Evolutionary conservation across 2,113 vertebrate genomes (phyloP).

Genomic region (Gobius niger): DNA sequence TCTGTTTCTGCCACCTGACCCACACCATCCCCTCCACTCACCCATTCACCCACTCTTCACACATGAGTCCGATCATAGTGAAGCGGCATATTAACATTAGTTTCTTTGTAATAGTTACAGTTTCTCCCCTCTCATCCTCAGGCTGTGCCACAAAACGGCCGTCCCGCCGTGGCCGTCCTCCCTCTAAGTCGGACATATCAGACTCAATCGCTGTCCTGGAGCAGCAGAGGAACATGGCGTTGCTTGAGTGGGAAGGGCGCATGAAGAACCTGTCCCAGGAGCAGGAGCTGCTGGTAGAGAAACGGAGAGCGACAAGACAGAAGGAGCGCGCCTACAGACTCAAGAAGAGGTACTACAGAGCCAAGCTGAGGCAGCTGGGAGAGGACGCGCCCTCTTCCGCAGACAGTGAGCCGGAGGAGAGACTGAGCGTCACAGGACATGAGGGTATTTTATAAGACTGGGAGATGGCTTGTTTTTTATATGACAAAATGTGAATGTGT

Average conservation of each 20-base stretch:
- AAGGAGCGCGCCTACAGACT: conserved; percentile 74
- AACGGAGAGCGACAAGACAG: conserved; percentile 64
- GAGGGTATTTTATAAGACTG: background rate
- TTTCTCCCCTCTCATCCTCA: background rate
- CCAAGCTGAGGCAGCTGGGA: conserved; percentile 72
- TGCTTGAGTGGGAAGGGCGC: conserved; percentile 76
- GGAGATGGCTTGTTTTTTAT: background rate
- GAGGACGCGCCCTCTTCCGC: conserved; percentile 59
- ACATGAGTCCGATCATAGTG: too few relatives aligned
- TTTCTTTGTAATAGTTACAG: too few relatives aligned
- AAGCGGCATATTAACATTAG: too few relatives aligned
- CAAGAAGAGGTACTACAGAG: conserved; percentile 76
- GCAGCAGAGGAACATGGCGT: conserved; percentile 73
- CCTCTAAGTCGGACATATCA: background rate
- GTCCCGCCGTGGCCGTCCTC: background rate
- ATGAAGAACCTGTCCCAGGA: conserved; percentile 76
- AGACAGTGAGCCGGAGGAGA: conserved; percentile 60
- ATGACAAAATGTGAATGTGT: too few relatives aligned
- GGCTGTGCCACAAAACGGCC: background rate
- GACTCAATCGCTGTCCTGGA: conserved; percentile 26
- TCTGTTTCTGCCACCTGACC: too few relatives aligned
- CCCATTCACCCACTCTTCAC: too few relatives aligned
- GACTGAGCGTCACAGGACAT: background rate
- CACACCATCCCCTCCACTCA: too few relatives aligned
- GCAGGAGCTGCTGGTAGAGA: conserved; percentile 75